Evolutionary conservation across 2,888 invertebrate genomes (phyloP).

Genomic region (Parelbella ahira): DNA sequence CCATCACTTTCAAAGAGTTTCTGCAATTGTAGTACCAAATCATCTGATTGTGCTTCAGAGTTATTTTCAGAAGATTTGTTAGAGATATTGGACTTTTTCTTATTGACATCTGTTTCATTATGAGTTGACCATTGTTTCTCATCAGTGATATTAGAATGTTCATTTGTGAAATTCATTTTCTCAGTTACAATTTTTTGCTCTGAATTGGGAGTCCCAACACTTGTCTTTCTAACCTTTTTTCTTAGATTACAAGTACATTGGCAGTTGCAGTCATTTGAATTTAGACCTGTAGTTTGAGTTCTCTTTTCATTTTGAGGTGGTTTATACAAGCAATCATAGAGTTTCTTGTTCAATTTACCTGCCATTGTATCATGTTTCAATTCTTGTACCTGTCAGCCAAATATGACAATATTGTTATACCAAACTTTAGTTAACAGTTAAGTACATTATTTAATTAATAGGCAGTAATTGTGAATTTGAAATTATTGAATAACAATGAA

Average conservation of each 20-base stretch:
- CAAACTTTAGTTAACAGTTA: too few species aligned
- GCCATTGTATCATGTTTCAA: constrained; percentile 60
- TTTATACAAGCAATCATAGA: constrained; percentile 54
- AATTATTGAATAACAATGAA: too few species aligned
- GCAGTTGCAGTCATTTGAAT: constrained; percentile 45
- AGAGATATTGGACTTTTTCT: not conserved
- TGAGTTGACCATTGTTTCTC: too few species aligned
- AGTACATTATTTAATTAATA: too few species aligned
- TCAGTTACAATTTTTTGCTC: constrained; percentile 12
- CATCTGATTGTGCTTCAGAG: constrained; percentile 50
- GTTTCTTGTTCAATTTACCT: constrained; percentile 53
- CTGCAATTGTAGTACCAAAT: constrained; percentile 64
- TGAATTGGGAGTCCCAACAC: too few species aligned
- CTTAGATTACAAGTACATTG: constrained; percentile 50
- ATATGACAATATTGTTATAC: too few species aligned
- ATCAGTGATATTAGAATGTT: too few species aligned
- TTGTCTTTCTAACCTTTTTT: constrained; percentile 47
- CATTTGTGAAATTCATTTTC: constrained; percentile 8
- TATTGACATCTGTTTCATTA: not conserved
- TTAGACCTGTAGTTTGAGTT: constrained; percentile 43
- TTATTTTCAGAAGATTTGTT: not conserved
- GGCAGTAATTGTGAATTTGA: too few species aligned
- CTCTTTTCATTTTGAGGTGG: constrained; percentile 58
- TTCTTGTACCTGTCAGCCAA: constrained; percentile 53
- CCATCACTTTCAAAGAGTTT: constrained; percentile 63